These are phyloP conservation scores for Calidris pugnax DNA, from an alignment of 2,113 vertebrate genomes.

Conservation along the genomic window DNA sequence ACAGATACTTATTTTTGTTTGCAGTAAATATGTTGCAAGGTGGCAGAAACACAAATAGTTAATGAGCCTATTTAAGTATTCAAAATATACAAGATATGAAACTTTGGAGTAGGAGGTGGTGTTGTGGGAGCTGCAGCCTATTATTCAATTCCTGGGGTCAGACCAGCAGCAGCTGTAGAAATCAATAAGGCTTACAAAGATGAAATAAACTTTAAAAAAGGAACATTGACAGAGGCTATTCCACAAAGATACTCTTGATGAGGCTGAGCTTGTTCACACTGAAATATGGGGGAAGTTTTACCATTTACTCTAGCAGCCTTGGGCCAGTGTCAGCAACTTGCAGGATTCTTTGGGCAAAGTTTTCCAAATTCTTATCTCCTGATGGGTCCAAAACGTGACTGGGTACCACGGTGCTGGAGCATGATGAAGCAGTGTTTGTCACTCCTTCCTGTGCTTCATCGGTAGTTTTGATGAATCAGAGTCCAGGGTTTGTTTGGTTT, in stretches of 20 bases:
- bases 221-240: neutral
- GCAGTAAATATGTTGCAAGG: neutral
- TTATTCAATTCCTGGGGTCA: slow-evolving; percentile 21
- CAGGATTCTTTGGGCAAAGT: neutral
- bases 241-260: neutral
- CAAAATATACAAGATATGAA: neutral
- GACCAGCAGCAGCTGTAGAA: slow-evolving; percentile 29
- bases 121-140: neutral
- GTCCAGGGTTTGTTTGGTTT: too few species aligned
- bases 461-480: neutral
- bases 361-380: neutral
- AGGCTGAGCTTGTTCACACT: neutral
- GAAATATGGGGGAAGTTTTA: neutral
- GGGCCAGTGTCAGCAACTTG: neutral
- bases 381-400: neutral
- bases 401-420: neutral
- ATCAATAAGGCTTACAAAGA: slow-evolving; percentile 37
- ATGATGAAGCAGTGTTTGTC: neutral
- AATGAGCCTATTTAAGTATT: slow-evolving; percentile 4
- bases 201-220: slow-evolving; percentile 35
- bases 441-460: rapidly evolving
- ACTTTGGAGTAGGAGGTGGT: neutral
- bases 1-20: neutral
- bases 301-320: neutral
- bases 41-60: slow-evolving; percentile 4